Evolutionary conservation across 2,113 vertebrate species (phyloP).

Genomic region (Podarcis cretensis): DNA sequence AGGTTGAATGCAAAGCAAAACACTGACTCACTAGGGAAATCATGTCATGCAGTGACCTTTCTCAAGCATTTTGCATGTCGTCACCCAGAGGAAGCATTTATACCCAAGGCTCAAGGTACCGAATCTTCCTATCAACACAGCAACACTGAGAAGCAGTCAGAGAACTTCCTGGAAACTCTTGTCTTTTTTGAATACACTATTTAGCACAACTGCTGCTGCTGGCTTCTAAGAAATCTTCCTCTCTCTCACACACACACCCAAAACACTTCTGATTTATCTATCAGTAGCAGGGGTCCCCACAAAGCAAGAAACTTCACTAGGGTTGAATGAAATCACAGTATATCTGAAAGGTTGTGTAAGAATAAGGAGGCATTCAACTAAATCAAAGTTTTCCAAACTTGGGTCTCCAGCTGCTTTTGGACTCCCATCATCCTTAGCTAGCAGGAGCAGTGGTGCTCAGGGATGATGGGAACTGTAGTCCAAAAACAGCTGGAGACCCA

Average conservation of each 20-base stretch:
- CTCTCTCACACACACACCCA: neutral
- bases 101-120: neutral
- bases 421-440: no score
- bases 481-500: no score
- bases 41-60: neutral
- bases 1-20: slow-evolving; percentile 13
- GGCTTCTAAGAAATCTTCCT: neutral
- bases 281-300: neutral
- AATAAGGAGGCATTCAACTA: no score
- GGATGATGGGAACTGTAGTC: no score
- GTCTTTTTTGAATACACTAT: neutral
- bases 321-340: neutral
- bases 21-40: neutral
- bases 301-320: neutral
- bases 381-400: no score
- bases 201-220: neutral
- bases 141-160: neutral
- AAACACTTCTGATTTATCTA: neutral
- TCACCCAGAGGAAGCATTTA: neutral
- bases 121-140: neutral
- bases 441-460: no score
- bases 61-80: neutral
- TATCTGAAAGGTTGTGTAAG: neutral
- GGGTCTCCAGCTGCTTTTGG: no score
- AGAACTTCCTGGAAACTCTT: neutral